A percentile compares a stretch with the other conserved stretches of the same genome.
These are phyloP conservation scores for Corythornis madagascariensis DNA, from an alignment of 2,113 vertebrate genomes.

Conservation along the genomic window DNA sequence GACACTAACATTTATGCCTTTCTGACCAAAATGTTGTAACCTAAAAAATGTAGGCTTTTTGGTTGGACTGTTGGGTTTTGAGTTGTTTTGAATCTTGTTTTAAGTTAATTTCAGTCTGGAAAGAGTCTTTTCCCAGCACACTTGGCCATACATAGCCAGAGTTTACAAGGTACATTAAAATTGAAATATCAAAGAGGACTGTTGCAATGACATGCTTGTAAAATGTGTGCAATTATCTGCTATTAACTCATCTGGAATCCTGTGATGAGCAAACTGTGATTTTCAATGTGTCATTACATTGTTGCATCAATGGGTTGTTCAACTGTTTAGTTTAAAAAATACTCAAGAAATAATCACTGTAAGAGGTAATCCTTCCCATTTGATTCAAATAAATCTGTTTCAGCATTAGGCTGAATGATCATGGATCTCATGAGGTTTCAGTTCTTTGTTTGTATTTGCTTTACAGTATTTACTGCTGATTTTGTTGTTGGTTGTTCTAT, in stretches of 20 bases:
- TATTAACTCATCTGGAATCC: conserved; percentile 68
- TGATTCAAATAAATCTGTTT: conserved; percentile 54
- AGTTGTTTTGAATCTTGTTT: neutral
- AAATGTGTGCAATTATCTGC: conserved; percentile 63
- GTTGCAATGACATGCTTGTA: conserved; percentile 50
- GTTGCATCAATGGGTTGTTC: conserved; percentile 63
- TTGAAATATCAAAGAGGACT: conserved; percentile 48
- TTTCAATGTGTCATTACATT: conserved; percentile 70
- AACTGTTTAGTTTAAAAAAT: conserved; percentile 63
- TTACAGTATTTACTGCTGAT: conserved; percentile 15
- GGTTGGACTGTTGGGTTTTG: neutral
- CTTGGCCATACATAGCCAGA: neutral
- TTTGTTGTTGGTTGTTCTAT: neutral
- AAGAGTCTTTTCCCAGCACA: neutral
- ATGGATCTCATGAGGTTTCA: conserved; percentile 45
- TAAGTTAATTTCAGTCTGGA: neutral
- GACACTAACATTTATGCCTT: neutral
- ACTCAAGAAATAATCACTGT: conserved; percentile 61
- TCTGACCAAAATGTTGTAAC: neutral
- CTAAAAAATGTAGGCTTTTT: neutral
- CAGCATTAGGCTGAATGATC: conserved; percentile 17
- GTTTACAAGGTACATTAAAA: conserved; percentile 55
- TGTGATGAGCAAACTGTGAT: conserved; percentile 69
- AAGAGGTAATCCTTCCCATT: conserved; percentile 53
- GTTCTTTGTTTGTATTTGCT: conserved; percentile 29